Evolutionary conservation across 2,113 vertebrate species (phyloP).

Genomic region (Mormyrus lacerda): DNA sequence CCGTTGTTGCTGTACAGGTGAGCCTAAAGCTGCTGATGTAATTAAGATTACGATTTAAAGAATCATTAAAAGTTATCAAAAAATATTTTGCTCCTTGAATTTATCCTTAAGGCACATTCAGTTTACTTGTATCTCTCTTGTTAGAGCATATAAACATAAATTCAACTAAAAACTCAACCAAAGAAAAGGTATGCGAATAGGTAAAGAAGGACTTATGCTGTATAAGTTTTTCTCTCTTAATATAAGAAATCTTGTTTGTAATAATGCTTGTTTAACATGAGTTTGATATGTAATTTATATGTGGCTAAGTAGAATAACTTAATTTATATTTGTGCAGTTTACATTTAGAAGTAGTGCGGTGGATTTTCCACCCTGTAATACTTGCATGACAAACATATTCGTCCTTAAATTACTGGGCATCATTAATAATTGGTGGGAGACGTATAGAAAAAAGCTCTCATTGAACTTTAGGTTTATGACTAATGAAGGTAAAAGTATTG

Average conservation of each 20-base stretch:
- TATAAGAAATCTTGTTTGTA: not conserved
- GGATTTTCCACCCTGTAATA: not conserved
- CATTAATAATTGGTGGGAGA: not conserved
- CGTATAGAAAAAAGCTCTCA: not conserved
- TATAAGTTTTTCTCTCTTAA: not conserved
- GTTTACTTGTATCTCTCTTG: not conserved
- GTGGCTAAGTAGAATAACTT: not conserved
- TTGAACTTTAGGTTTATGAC: not conserved
- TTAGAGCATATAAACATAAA: not conserved
- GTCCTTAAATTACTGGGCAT: not conserved
- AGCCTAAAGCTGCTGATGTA: slow-evolving; percentile 23
- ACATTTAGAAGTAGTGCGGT: not conserved
- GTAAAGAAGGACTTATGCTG: not conserved
- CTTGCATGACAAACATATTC: not conserved
- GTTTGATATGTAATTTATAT: not conserved
- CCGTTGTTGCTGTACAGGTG: slow-evolving; percentile 95
- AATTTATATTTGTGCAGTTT: not conserved
- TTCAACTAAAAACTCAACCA: not conserved
- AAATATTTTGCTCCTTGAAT: not conserved
- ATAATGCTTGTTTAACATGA: not conserved
- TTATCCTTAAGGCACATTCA: not conserved
- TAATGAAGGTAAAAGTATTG: not conserved
- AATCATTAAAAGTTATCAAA: not conserved
- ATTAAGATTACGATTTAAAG: not conserved
- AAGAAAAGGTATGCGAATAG: not conserved